Evolutionary conservation across 2,888 invertebrate species (phyloP).

Genomic region (Watsonalla binaria): DNA sequence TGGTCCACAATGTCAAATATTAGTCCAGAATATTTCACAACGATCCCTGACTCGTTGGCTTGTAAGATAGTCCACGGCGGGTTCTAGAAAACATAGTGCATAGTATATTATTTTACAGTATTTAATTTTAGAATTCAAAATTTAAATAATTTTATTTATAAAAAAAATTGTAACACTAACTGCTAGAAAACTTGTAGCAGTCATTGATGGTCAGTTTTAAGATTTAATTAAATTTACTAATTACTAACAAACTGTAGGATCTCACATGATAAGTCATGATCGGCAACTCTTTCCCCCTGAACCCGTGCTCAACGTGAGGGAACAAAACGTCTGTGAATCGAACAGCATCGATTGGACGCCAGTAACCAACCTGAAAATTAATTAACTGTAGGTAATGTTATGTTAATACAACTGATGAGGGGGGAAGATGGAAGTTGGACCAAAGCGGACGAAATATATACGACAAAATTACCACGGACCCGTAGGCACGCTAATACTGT

Average conservation of each 20-base stretch:
- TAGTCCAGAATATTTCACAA: slow-evolving; percentile 82
- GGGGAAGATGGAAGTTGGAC: no score
- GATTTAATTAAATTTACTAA: no score
- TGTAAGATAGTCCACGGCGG: slow-evolving; percentile 92
- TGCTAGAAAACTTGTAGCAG: no score
- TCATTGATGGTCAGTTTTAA: no score
- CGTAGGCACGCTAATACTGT: no score
- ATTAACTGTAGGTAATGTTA: neutral
- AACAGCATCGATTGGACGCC: slow-evolving; percentile 86
- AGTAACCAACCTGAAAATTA: slow-evolving; percentile 80
- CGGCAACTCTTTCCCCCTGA: slow-evolving; percentile 85
- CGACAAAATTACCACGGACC: no score
- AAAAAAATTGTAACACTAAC: no score
- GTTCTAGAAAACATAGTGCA: slow-evolving; percentile 79
- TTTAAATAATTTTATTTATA: no score
- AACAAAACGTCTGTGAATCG: slow-evolving; percentile 84
- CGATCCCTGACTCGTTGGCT: slow-evolving; percentile 77
- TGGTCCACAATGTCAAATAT: slow-evolving; percentile 89
- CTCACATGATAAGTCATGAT: slow-evolving; percentile 88
- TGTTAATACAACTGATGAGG: neutral
- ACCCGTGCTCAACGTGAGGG: slow-evolving; percentile 88
- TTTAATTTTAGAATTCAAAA: neutral
- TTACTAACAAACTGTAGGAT: neutral
- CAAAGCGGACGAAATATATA: no score
- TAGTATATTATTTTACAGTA: no score